Evolutionary conservation across 2,888 invertebrate genomes (phyloP).

Genomic region (Acholoe squamosa): DNA sequence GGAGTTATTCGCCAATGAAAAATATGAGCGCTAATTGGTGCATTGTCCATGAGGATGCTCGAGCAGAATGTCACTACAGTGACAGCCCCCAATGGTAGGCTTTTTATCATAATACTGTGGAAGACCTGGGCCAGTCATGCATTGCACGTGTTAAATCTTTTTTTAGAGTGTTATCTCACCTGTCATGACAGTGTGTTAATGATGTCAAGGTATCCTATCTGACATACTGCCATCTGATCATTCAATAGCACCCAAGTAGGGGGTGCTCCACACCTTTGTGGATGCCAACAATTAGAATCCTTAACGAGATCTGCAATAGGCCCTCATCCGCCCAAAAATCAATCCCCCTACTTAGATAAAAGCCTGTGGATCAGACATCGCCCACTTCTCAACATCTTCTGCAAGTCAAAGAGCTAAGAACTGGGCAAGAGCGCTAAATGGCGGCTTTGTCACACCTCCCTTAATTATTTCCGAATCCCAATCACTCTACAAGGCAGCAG

Average conservation of each 20-base stretch:
- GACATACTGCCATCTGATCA: not conserved
- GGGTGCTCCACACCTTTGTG: not conserved
- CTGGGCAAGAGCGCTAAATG: not conserved
- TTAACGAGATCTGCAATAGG: not conserved
- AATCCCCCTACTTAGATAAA: not conserved
- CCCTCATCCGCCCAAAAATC: not conserved
- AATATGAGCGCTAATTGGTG: too few species aligned
- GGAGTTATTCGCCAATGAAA: too few species aligned
- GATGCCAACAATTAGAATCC: conserved; percentile 7
- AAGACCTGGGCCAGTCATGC: too few species aligned
- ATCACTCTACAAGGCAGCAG: not conserved
- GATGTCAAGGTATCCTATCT: not conserved
- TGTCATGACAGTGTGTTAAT: not conserved
- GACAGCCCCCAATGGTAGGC: too few species aligned
- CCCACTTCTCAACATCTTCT: too few species aligned
- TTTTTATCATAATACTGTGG: too few species aligned
- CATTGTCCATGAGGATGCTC: too few species aligned
- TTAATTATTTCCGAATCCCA: conserved; percentile 19
- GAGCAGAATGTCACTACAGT: not conserved
- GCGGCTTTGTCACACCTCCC: not conserved
- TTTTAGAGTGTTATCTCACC: not conserved
- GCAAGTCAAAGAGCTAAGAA: too few species aligned
- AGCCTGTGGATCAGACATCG: not conserved
- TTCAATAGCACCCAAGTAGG: not conserved
- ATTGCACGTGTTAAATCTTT: too few species aligned